Base-by-base conservation (phyloP, 2,113 vertebrate genomes). In the Nothocercus nigrocapillus region DNA sequence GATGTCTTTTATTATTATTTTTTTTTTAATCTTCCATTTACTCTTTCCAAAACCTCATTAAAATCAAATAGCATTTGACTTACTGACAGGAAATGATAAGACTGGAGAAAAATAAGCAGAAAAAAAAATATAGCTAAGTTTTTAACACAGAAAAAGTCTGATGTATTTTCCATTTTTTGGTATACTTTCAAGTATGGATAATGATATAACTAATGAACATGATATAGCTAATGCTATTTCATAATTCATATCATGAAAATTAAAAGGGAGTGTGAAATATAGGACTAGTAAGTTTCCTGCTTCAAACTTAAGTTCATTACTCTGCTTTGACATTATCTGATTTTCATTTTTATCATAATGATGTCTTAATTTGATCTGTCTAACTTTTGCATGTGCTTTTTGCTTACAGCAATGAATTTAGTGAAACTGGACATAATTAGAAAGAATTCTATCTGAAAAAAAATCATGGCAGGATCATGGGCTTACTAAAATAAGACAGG, bases 301-400 rank as follows among this genome's bases (percentile, higher is more conserved):
- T 88, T 82, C 45, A 63, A 49, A 13, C 7, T 14, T 70, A 38
- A 69, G 38, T 34, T 5, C 21, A 51, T 47, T 69, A 73, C 61
- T 79, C 14, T 7, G 6, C 7, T 82, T 79, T 7, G 25, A 4
- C 1, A 1, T 79, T 89, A 30, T 47, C 19, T 62, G 38, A 27
- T 74, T 3, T 21, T 10, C 6, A 3, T 28, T 64, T 89, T 49
- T 78, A 30, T 51, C 64, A 82, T 13, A 51, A 53, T 1, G 3
- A 69, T 11, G 34, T 51, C 38, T 18, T 30, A n/a, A 17, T 69
- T 49, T 76, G 34, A 44, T 89, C 44, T 66, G 44, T 8, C 9
- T 62, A 44, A 67, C 7, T 90, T 83, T 67, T 2, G 1, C 17
- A 28, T 0, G 0, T 30, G 12, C 6, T 89, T 3, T 24, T 3